phyloP scores from a whole-genome alignment of 2,888 invertebrate genomes.

The Phalera bucephala region DNA sequence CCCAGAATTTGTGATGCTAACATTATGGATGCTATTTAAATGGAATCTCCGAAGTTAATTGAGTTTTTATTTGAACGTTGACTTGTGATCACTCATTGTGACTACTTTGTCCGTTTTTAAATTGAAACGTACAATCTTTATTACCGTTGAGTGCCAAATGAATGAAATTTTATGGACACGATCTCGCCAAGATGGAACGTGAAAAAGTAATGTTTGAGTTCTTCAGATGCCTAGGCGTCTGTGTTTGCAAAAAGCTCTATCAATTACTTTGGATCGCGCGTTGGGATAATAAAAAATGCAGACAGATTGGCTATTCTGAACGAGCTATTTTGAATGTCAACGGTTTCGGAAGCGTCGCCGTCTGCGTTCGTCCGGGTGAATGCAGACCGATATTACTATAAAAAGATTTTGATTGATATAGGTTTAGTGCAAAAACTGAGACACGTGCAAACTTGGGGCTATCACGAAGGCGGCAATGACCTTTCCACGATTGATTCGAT shows the following conservation, averaged over 20 bases:
- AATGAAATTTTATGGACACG: conserved; percentile 1
- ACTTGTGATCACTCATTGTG: conserved; percentile 10
- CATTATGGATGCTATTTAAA: conserved; percentile 13
- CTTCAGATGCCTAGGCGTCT: conserved; percentile 4
- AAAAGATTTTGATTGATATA: conserved; percentile 31
- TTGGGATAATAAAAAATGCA: conserved; percentile 9
- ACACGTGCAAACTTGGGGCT: conserved; percentile 39
- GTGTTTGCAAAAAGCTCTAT: conserved; percentile 2
- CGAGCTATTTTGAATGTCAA: conserved; percentile 16
- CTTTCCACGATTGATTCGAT: conserved; percentile 39
- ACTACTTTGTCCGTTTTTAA: conserved; percentile 5
- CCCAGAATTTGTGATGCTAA: conserved; percentile 12
- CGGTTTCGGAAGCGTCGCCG: conserved; percentile 8
- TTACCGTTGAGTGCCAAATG: not conserved
- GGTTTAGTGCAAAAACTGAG: conserved; percentile 30
- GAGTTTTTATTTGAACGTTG: conserved; percentile 8
- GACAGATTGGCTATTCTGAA: conserved; percentile 1
- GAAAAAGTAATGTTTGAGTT: not conserved
- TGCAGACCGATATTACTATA: conserved; percentile 16
- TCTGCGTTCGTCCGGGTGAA: conserved; percentile 7
- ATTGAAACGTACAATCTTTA: not conserved
- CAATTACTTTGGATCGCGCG: not conserved
- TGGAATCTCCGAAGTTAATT: conserved; percentile 12
- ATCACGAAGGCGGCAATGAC: conserved; percentile 41
- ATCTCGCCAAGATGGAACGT: conserved; percentile 1